These are phyloP conservation scores for Aricia agestis DNA, from an alignment of 1,140 invertebrate genomes.

Conservation along the genomic window DNA sequence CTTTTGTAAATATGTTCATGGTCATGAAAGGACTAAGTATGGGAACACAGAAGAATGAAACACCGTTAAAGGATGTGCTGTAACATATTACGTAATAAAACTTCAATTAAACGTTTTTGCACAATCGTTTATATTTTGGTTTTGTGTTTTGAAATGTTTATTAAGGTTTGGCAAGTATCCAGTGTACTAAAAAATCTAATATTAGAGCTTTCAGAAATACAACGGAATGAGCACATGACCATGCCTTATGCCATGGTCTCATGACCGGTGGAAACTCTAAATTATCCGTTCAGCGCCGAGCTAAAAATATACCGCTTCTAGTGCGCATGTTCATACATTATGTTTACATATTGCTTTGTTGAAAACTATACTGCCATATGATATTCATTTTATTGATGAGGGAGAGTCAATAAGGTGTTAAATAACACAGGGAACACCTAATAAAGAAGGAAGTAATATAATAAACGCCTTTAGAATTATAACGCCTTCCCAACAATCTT, in stretches of 20 bases:
- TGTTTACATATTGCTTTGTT: not conserved
- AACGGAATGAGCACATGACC: slow-evolving; percentile 65
- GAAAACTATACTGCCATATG: no score
- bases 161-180: slow-evolving; percentile 56
- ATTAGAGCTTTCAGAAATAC: slow-evolving; percentile 65
- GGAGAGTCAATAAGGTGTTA: no score
- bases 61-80: not conserved
- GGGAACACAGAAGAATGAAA: not conserved
- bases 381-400: no score
- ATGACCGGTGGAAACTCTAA: slow-evolving; percentile 36
- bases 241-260: slow-evolving; percentile 39
- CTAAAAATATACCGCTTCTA: slow-evolving; percentile 18
- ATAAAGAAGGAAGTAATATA: no score
- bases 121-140: not conserved
- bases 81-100: not conserved
- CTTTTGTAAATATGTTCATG: no score
- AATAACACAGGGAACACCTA: no score
- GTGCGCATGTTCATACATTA: not conserved
- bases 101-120: not conserved
- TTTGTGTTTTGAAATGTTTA: slow-evolving; percentile 31
- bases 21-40: not conserved
- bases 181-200: slow-evolving; percentile 70
- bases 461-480: no score
- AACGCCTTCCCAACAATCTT: no score
- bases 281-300: slow-evolving; percentile 1